Base-by-base conservation (phyloP, 2,113 vertebrate genomes). In the Sander lucioperca region DNA sequence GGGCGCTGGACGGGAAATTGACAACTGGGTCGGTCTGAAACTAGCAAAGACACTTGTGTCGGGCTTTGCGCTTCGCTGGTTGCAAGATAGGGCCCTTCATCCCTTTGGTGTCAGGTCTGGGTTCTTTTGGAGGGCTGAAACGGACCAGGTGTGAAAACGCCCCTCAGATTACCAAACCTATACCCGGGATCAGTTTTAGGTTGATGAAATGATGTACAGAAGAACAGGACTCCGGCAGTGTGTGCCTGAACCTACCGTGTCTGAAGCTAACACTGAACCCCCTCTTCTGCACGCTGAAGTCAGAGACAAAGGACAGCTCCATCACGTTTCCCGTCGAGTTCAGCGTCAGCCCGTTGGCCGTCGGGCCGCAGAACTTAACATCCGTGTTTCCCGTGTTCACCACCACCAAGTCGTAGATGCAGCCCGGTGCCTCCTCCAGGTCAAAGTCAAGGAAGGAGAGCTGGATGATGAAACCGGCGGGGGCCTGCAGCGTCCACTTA, bases 251-350 rank as follows among this genome's bases (percentile, higher is more conserved):
- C 93, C 86, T 92, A 94, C 93, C 93, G 75, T 93, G 93, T 48
- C 47, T 59, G 89, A 80, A 93, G 85, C 87, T 89, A 77, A 91
- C 92, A 62, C 58, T 97, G 96, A 99, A 99, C 64, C 98, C 98
- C 91, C 89, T 97, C 94, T 98, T 99, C 94, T 98, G 97, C 84
- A 99, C 96, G 84, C 97, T 99, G 92, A 99, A 99, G 95, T 99
- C 98, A 0, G 97, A 98, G 88, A 89, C 94, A 92, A 99, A 99
- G 48, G 92, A 93, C 90, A 99, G 94, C 51, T 95, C 95, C 97
- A 99, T 98, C 89, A 96, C 91, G 94, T 97, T 97, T 67, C 95
- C 96, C 0, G 96, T 97, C 18, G 98, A 99, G 94, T 99, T 99
- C 75, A 98, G 96, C 2, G 95, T 97, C 83, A 99, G 95, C 84